Percentiles rank a stretch among this genome's conserved stretches.
These are phyloP conservation scores for Ips typographus DNA, from an alignment of 1,140 invertebrate species.

Conservation along the genomic window DNA sequence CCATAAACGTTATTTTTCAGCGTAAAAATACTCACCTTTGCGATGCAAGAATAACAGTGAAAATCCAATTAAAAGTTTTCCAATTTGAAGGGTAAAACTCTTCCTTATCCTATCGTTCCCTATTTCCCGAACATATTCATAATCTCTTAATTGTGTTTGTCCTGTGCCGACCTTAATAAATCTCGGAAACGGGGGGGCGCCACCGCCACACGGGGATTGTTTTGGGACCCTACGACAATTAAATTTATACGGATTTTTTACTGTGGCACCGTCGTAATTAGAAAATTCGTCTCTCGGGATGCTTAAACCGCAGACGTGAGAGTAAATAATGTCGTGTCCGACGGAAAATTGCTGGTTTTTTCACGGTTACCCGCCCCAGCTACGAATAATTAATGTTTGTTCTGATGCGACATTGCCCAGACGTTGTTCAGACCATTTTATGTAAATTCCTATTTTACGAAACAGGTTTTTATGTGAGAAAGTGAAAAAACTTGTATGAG, in stretches of 20 bases:
- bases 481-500: too few species aligned
- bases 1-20: too few species aligned
- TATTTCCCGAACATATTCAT: constrained; percentile 18
- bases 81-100: constrained; percentile 17
- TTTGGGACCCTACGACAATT: background rate
- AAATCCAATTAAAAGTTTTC: constrained; percentile 25
- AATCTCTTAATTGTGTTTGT: constrained; percentile 28
- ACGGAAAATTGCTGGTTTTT: too few species aligned
- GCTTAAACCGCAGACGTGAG: too few species aligned
- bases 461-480: too few species aligned
- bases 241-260: constrained; percentile 1
- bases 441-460: too few species aligned
- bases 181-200: background rate
- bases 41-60: background rate
- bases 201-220: background rate
- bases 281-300: background rate
- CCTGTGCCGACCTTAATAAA: constrained; percentile 10
- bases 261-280: background rate
- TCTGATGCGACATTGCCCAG: too few species aligned
- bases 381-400: too few species aligned
- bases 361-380: too few species aligned
- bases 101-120: constrained; percentile 2
- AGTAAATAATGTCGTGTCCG: too few species aligned
- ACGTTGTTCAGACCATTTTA: too few species aligned
- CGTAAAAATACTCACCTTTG: background rate